Conservation (phyloP, 2,797 vertebrate genomes). For the Clarias platycephalus region DNA sequence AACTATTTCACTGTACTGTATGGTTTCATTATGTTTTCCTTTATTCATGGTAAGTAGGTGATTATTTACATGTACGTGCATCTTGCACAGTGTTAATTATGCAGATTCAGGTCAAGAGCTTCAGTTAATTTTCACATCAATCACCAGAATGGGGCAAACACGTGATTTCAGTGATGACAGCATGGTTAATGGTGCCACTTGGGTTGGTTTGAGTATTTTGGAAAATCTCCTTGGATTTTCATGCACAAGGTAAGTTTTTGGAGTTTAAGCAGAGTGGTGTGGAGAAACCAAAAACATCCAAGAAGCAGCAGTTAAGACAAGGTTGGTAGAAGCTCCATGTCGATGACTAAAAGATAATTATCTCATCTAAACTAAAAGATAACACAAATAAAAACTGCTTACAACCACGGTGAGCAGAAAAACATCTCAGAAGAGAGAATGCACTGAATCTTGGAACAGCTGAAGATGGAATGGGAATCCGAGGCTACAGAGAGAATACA, state of each 20-base stretch:
- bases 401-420: background rate
- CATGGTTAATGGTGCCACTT: background rate
- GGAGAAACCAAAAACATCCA: background rate
- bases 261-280: background rate
- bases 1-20: background rate
- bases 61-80: background rate
- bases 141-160: too few species aligned
- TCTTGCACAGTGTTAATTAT: background rate
- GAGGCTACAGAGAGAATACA: background rate
- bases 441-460: background rate
- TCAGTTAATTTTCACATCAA: background rate
- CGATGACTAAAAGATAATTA: background rate
- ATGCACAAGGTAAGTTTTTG: background rate
- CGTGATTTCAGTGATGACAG: background rate
- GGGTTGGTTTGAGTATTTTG: background rate
- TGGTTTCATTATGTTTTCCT: background rate
- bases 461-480: background rate
- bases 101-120: background rate
- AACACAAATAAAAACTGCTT: background rate
- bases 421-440: background rate
- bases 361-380: background rate
- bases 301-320: too few species aligned
- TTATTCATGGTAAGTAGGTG: background rate
- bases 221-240: background rate
- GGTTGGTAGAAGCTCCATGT: background rate